Evolutionary conservation across 2,797 vertebrate species (phyloP).

Genomic region (Pteropus rufus): DNA sequence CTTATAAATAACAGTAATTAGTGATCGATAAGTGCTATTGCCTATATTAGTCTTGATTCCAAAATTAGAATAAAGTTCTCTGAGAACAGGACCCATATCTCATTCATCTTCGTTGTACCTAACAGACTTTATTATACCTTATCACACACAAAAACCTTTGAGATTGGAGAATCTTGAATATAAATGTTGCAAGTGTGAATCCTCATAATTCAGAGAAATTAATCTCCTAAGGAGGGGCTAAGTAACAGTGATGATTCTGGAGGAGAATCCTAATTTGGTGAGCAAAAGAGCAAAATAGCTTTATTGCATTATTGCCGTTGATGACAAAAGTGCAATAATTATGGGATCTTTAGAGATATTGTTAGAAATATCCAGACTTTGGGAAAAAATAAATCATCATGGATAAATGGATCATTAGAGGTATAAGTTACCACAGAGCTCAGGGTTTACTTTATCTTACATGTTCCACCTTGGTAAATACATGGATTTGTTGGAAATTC

Average conservation of each 20-base stretch:
- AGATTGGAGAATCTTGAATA: neutral
- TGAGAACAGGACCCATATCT: neutral
- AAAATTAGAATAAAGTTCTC: neutral
- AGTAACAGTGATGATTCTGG: neutral
- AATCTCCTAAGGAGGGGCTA: neutral
- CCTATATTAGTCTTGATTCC: neutral
- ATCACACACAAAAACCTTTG: neutral
- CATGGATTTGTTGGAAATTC: neutral
- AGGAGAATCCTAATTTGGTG: neutral
- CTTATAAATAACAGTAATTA: neutral
- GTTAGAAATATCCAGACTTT: neutral
- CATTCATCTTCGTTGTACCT: neutral
- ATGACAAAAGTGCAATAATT: neutral
- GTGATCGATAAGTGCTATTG: neutral
- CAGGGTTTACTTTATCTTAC: neutral
- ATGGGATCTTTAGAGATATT: neutral
- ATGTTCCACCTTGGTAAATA: neutral
- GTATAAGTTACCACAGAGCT: neutral
- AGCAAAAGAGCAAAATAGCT: neutral
- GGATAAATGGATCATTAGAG: neutral
- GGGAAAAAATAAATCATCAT: neutral
- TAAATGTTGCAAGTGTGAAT: neutral
- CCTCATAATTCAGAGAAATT: neutral
- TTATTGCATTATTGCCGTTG: neutral
- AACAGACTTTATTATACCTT: neutral